Conservation (phyloP, 2,888 invertebrate species). For the Epistrophella euchroma region DNA sequence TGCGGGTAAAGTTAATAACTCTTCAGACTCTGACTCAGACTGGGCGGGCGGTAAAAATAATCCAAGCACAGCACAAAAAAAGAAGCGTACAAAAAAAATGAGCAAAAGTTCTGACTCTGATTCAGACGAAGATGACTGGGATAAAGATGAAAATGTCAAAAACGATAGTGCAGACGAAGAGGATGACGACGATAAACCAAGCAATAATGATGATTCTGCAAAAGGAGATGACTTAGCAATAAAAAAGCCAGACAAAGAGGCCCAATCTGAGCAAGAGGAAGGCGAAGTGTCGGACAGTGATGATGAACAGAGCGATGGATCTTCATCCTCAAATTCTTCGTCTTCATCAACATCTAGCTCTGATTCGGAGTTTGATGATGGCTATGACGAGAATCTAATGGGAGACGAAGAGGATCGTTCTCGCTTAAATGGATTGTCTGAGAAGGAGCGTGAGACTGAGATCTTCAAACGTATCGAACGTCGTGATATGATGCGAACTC, state of each 20-base stretch:
- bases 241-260: slow-evolving; percentile 79
- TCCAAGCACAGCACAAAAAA: slow-evolving; percentile 83
- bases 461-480: slow-evolving; percentile 98
- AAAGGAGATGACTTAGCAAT: slow-evolving; percentile 80
- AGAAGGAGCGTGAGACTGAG: slow-evolving; percentile 98
- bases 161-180: slow-evolving; percentile 80
- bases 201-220: slow-evolving; percentile 76
- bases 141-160: slow-evolving; percentile 79
- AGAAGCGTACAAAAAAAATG: slow-evolving; percentile 82
- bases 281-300: slow-evolving; percentile 91
- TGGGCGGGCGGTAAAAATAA: slow-evolving; percentile 82
- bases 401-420: slow-evolving; percentile 98
- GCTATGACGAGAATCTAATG: slow-evolving; percentile 98
- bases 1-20: slow-evolving; percentile 83
- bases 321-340: slow-evolving; percentile 78
- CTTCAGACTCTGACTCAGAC: slow-evolving; percentile 86
- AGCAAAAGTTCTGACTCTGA: slow-evolving; percentile 79
- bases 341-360: slow-evolving; percentile 85
- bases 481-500: slow-evolving; percentile 95
- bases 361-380: slow-evolving; percentile 97
- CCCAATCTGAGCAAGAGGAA: slow-evolving; percentile 89
- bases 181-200: slow-evolving; percentile 52
- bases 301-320: slow-evolving; percentile 84
- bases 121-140: slow-evolving; percentile 83
- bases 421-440: slow-evolving; percentile 95